These are phyloP conservation scores for Strigamia crassipes DNA, from an alignment of 2,888 invertebrate genomes.

Conservation along the genomic window DNA sequence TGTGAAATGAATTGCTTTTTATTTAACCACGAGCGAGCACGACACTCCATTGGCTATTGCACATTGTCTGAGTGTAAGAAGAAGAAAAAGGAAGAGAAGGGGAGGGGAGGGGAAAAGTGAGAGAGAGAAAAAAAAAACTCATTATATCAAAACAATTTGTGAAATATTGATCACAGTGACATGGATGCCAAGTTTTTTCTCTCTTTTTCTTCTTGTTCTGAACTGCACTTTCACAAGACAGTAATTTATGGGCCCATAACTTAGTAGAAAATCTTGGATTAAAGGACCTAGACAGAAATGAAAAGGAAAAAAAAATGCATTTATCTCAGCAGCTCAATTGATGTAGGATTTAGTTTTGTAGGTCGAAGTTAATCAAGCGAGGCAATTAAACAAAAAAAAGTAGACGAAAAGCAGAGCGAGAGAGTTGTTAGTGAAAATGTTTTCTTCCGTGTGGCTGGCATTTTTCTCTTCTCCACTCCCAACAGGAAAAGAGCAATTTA, in stretches of 20 bases:
- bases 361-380: conserved; percentile 5
- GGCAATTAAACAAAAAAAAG: neutral
- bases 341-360: conserved; percentile 2
- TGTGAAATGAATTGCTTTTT: conserved; percentile 10
- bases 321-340: conserved; percentile 7
- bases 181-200: conserved; percentile 3
- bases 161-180: conserved; percentile 44
- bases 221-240: conserved; percentile 25
- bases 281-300: conserved; percentile 18
- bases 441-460: neutral
- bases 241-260: conserved; percentile 41
- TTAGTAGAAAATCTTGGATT: conserved; percentile 39
- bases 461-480: neutral
- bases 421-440: neutral
- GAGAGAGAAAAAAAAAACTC: conserved; percentile 17
- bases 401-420: neutral
- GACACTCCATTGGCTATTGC: conserved; percentile 7
- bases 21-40: conserved; percentile 23
- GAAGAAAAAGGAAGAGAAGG: neutral
- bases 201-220: neutral
- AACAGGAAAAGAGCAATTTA: conserved; percentile 10
- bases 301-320: neutral
- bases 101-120: neutral
- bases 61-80: neutral
- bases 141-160: conserved; percentile 43